Evolutionary conservation across 2,888 invertebrate genomes (phyloP), one percentile per base, ranked within the genome.

Genomic region (Entomobrya proxima): DNA sequence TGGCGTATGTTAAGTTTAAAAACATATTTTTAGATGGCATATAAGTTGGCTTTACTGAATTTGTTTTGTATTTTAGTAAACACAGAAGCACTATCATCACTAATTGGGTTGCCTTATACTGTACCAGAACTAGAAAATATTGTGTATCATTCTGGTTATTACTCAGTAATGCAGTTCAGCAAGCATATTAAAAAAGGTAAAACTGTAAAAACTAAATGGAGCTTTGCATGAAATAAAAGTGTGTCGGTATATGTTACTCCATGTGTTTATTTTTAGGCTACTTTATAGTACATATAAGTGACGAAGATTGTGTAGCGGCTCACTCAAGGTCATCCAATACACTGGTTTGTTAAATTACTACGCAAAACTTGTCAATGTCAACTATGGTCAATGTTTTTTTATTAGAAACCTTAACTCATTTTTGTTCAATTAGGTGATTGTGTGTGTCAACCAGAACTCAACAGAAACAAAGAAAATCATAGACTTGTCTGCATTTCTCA

Each of bases 101-200:
- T 90, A 13, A 21, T 90, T 2, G 87, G 86, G n/a, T 77, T 90
- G 47, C 89, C 90, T 6, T 90, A 89, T 55, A 32, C 72, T 1
- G 81, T 87, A 67, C 79, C 88, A 0, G 64, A 80, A 1, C 52
- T 88, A 2, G 85, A 77, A 21, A 86, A 86, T 9, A 88, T 90
- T 27, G 37, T 52, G 11, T 90, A 89, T 79, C 87, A 88, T 50
- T 89, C 88, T n/a, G 90, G 90, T 1, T 90, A 80, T 32, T 88
- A 85, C 61, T 78, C 89, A 0, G 86, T 90, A 84, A 84, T 85
- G 76, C 90, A 90, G 44, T 89, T 89, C 47, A 89, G 88, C 58
- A 89, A 88, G 83, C 88, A 89, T 79, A 89, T 90, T 58, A 76
- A 79, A 5, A 89, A 89, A 89, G 90, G 89, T 90, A 77, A n/a